phyloP scores from a whole-genome alignment of 2,113 vertebrate genomes.

The Colaptes auratus region DNA sequence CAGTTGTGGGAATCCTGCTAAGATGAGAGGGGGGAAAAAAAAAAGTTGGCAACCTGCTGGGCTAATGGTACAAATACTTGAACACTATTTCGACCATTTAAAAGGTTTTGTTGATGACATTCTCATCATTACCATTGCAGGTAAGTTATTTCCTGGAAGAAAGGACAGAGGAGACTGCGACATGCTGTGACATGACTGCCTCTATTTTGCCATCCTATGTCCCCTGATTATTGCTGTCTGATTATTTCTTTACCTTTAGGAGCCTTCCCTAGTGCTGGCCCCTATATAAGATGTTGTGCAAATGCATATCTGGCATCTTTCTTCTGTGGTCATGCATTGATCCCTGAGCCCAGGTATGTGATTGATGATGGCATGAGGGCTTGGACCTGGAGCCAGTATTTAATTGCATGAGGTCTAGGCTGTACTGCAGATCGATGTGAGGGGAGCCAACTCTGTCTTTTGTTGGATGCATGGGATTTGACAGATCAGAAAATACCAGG shows the following conservation, averaged over 20 bases:
- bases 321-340: rapidly evolving
- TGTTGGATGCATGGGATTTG: background rate
- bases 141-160: background rate
- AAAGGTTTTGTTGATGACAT: background rate
- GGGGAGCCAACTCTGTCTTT: background rate
- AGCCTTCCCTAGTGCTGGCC: background rate
- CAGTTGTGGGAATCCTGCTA: background rate
- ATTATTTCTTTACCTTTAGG: background rate
- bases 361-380: background rate
- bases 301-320: background rate
- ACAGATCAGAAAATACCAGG: background rate
- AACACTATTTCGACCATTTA: background rate
- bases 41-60: background rate
- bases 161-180: background rate
- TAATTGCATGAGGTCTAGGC: background rate
- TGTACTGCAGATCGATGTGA: background rate
- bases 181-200: rapidly evolving
- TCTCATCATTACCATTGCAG: background rate
- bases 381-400: background rate
- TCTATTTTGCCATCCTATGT: background rate
- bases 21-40: background rate
- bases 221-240: background rate
- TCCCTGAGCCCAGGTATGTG: background rate
- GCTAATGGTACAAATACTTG: background rate
- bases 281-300: background rate